A percentile compares a stretch with the other conserved stretches of the same genome.
Evolutionary conservation across 1,140 invertebrate genomes (phyloP).

Genomic region (Drosophila ironensis): DNA sequence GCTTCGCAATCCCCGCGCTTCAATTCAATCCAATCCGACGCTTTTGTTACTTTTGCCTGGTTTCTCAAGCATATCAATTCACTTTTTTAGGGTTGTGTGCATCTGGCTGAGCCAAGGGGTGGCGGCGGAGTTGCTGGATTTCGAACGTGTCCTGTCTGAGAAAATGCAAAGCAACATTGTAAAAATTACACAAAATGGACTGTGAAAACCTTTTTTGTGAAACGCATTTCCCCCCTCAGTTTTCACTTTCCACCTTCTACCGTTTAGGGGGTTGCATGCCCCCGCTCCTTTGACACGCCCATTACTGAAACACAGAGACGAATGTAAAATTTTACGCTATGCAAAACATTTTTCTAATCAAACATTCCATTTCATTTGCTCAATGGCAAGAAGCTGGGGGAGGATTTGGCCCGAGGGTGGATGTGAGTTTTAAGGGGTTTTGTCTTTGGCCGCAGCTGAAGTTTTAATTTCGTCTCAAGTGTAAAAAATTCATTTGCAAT

Average conservation of each 20-base stretch:
- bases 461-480: conserved; percentile 69
- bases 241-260: too few species aligned
- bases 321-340: conserved; percentile 74
- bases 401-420: conserved; percentile 14
- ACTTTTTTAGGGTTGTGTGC: conserved; percentile 49
- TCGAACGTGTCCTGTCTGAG: conserved; percentile 19
- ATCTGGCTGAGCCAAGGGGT: conserved; percentile 1
- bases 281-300: conserved; percentile 42
- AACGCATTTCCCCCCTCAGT: conserved; percentile 75
- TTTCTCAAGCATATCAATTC: conserved; percentile 80
- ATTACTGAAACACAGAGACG: conserved; percentile 10
- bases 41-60: conserved; percentile 70
- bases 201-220: conserved; percentile 67
- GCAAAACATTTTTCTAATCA: conserved; percentile 80
- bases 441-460: conserved; percentile 33
- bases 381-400: conserved; percentile 5
- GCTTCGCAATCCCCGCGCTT: conserved; percentile 6
- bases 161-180: conserved; percentile 62
- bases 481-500: conserved; percentile 71
- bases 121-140: background rate
- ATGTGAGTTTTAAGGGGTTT: conserved; percentile 20
- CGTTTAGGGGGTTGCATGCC: conserved; percentile 31
- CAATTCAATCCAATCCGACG: conserved; percentile 55
- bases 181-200: conserved; percentile 74
- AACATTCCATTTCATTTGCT: conserved; percentile 77